These are phyloP conservation scores for Nineta flava DNA, from an alignment of 2,888 invertebrate genomes.

Conservation along the genomic window DNA sequence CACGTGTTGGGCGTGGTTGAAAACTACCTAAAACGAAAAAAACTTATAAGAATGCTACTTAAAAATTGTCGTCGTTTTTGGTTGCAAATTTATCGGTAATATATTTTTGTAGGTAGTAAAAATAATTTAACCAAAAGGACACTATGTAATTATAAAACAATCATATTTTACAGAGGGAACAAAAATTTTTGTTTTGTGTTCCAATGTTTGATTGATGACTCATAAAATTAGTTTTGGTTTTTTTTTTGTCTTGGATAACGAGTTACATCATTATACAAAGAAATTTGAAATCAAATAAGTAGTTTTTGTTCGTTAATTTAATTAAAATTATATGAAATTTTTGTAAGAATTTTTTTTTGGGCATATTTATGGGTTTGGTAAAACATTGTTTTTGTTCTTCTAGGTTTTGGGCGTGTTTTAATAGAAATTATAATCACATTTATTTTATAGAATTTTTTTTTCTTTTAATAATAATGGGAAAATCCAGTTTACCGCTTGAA, in stretches of 20 bases:
- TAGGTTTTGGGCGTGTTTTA: no score
- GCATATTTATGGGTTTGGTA: no score
- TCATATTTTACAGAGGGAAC: not conserved
- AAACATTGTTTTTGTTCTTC: no score
- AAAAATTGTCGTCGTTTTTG: not conserved
- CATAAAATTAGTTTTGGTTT: not conserved
- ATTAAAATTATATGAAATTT: no score
- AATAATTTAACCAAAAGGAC: not conserved
- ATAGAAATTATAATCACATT: no score
- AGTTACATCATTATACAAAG: not conserved
- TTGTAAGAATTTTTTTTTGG: no score
- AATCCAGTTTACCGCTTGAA: no score
- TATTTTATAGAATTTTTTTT: no score
- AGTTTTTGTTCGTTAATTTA: no score
- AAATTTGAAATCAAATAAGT: not conserved
- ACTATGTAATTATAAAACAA: constrained; percentile 3
- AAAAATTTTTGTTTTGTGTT: not conserved
- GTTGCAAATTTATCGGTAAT: no score
- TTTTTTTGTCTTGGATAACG: not conserved
- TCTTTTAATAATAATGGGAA: no score
- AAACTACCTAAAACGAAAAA: not conserved
- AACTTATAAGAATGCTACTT: not conserved
- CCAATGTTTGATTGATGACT: not conserved
- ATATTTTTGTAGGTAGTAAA: no score
- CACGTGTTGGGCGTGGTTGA: constrained; percentile 3